Evolutionary conservation across 2,888 invertebrate genomes (phyloP), one percentile per base, ranked within the genome.

Genomic region (Lumbricus terrestris): DNA sequence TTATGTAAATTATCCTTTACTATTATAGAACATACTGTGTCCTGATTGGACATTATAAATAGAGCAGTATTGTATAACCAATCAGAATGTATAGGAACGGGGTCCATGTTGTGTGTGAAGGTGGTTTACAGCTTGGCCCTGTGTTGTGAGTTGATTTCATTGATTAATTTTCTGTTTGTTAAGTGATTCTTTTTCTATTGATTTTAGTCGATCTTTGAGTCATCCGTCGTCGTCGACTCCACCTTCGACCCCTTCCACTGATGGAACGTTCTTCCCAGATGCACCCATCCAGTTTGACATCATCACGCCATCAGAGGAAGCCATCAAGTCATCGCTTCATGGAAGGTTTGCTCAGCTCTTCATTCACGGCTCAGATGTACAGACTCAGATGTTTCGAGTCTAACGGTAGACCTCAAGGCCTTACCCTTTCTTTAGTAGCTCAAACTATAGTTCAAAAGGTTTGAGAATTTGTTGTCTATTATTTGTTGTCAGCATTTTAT

Each of bases 221-320:
- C 85, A 85, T 85, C 85, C 85, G 23, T n/a, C n/a, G n/a, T n/a
- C n/a, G n/a, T 23, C 35, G 37, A 85, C 85, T 85, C 85, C 85
- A 16, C 85, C 35, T 20, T 85, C 85, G 20, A 85, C 85, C 0
- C 85, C n/a, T n/a, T n/a, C 85, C 34, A 94, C 88, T 8, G 88
- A 88, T 23, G 90, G 88, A 42, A 42, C 89, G 42, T 92, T 95
- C 90, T 91, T 95, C 38, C 93, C 94, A 34, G 94, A 94, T 90
- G 94, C 94, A 54, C 95, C 95, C 33, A 95, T 95, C 91, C 95
- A 95, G 93, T 95, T 95, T 93, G 95, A 95, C 92, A 93, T 95
- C 92, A 93, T 94, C 42, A 93, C 95, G 20, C 94, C 94, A 16
- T 93, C 92, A 47, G 94, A 95, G 40, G 94, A 93, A 82, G 92